Conservation (phyloP, 2,113 vertebrate genomes). For the Rhea pennata region DNA sequence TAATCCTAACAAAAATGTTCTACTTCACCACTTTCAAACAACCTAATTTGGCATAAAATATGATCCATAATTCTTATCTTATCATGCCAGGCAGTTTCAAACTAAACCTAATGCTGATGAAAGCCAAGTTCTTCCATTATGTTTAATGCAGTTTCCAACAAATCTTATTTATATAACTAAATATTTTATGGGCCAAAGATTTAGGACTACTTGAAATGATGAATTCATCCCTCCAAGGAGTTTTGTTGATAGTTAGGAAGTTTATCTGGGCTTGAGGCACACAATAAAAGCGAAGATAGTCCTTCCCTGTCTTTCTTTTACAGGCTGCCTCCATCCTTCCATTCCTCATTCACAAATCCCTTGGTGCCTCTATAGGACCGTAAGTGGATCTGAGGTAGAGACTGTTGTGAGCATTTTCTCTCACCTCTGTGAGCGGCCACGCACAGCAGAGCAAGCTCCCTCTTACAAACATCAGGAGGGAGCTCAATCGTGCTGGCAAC, state of each 20-base stretch:
- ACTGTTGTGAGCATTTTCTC: background rate
- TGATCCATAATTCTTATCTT: background rate
- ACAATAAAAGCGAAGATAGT: background rate
- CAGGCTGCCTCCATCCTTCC: background rate
- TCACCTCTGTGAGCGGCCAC: background rate
- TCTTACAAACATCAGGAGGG: background rate
- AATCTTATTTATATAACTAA: background rate
- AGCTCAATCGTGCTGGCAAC: background rate
- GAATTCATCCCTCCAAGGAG: background rate
- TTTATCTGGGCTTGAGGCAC: background rate
- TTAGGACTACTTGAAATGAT: background rate
- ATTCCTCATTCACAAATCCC: constrained; percentile 44
- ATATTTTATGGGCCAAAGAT: constrained; percentile 3
- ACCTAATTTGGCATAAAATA: background rate
- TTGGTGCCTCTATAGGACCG: background rate
- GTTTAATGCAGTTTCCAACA: background rate
- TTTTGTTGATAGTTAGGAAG: background rate
- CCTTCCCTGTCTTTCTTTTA: background rate
- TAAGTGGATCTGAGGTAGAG: background rate
- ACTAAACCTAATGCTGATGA: background rate
- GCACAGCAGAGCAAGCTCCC: background rate
- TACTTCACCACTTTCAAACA: background rate
- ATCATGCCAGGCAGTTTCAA: background rate
- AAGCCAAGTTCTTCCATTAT: background rate
- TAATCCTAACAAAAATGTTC: background rate